These are phyloP conservation scores for Ophioninae sp. DNA, from an alignment of 2,888 invertebrate genomes.

Conservation along the genomic window DNA sequence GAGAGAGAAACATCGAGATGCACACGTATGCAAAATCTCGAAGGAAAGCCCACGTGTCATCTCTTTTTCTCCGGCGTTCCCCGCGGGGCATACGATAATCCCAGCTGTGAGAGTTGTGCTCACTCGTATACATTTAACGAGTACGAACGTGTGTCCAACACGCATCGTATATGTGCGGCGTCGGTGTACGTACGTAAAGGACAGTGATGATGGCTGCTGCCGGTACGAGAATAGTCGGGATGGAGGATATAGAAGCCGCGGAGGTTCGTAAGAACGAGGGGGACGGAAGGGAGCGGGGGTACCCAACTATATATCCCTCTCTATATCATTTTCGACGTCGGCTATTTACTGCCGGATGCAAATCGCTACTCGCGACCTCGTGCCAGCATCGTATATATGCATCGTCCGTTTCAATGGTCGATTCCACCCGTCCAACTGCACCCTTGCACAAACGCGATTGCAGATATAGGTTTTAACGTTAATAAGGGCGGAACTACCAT, in stretches of 20 bases:
- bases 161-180: background rate
- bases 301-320: constrained; percentile 62
- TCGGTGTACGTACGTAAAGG: background rate
- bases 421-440: background rate
- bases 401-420: background rate
- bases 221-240: constrained; percentile 55
- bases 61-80: constrained; percentile 5
- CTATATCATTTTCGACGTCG: constrained; percentile 75
- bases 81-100: constrained; percentile 68
- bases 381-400: constrained; percentile 55
- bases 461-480: background rate
- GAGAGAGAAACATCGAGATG: constrained; percentile 41
- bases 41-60: constrained; percentile 42
- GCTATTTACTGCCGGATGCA: constrained; percentile 75
- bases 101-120: constrained; percentile 58
- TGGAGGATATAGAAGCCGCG: constrained; percentile 38
- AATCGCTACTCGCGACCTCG: constrained; percentile 71
- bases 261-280: background rate
- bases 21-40: constrained; percentile 52
- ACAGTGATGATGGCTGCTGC: constrained; percentile 35
- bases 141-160: background rate
- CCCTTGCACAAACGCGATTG: background rate
- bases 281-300: constrained; percentile 6
- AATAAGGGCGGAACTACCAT: background rate
- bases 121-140: constrained; percentile 20